Evolutionary conservation across 2,888 invertebrate species (phyloP), one percentile per base, ranked within the genome.

Genomic region (Limnephilus rhombicus): DNA sequence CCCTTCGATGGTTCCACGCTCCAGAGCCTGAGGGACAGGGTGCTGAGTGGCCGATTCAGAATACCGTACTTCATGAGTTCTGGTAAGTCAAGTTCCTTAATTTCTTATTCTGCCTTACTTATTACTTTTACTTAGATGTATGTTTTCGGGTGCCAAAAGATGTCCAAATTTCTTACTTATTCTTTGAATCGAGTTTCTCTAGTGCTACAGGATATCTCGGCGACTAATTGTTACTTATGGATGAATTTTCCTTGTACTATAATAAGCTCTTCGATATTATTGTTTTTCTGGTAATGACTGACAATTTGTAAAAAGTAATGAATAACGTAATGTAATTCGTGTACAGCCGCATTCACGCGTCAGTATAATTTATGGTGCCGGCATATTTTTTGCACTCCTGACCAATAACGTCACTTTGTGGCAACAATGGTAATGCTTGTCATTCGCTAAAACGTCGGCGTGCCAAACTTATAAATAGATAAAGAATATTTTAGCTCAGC

Each of bases 61-160:
- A 99, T 99, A 95, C 99, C 99, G 92, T 99, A 98, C 96, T 99
- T 99, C 96, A 99, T 99, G 99, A 99, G 99, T 95, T 98, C 98
- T 96, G 99, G 99, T 99, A 95, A 97, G 97, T 94, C n/a, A 9
- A 68, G 68, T 68, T 68, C 68, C 9, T 68, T 68, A 68, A 0
- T 24, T 7, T 24, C 7, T 18, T 24, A 45, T 12, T 18, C 18
- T 68, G n/a, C 9, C 9, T 24, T n/a, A 24, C 24, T 68, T 9
- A 68, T 68, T 24, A 68, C 24, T 7, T 24, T 24, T n/a, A 18
- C 24, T 68, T 7, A 0, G n/a, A n/a, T 68, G 24, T 68, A 68
- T 68, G 68, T n/a, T 24, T 68, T 68, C 68, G n/a, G 68, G n/a
- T 68, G 2, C 68, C 24, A 68, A 68, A 24, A 68, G 24, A 9